Percentiles rank a stretch among this genome's conserved stretches.
phyloP scores from a whole-genome alignment of 2,797 vertebrate genomes.

The Synanceia verrucosa region DNA sequence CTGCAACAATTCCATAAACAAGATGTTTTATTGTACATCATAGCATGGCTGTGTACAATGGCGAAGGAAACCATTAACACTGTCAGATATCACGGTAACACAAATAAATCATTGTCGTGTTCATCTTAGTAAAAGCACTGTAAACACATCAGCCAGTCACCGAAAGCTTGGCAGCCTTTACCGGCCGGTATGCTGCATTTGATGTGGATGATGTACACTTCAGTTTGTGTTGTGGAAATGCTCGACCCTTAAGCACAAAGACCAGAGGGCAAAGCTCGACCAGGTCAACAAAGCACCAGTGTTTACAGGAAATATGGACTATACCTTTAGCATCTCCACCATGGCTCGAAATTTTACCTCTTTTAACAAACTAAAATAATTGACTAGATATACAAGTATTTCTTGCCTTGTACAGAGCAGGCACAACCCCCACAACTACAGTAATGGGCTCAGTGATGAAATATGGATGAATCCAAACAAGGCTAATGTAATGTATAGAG shows the following conservation, averaged over 20 bases:
- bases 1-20: not conserved
- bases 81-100: not conserved
- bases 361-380: not conserved
- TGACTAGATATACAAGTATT: not conserved
- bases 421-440: not conserved
- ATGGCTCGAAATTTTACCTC: not conserved
- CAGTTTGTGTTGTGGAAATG: not conserved
- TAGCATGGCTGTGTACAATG: not conserved
- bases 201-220: not conserved
- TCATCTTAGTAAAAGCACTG: not conserved
- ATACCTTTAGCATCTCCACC: too few relatives aligned
- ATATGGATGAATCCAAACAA: constrained; percentile 45
- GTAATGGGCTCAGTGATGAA: constrained; percentile 29
- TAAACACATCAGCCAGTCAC: not conserved
- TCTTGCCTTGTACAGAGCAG: not conserved
- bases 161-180: not conserved
- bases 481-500: constrained; percentile 12
- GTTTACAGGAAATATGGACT: constrained; percentile 18
- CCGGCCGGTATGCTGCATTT: not conserved
- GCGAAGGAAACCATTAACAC: not conserved
- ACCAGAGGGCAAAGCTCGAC: not conserved
- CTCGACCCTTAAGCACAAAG: not conserved
- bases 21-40: not conserved
- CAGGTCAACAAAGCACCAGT: not conserved
- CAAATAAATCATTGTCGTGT: not conserved